Conservation (phyloP, 1,140 invertebrate genomes). For the Odontomachus brunneus region DNA sequence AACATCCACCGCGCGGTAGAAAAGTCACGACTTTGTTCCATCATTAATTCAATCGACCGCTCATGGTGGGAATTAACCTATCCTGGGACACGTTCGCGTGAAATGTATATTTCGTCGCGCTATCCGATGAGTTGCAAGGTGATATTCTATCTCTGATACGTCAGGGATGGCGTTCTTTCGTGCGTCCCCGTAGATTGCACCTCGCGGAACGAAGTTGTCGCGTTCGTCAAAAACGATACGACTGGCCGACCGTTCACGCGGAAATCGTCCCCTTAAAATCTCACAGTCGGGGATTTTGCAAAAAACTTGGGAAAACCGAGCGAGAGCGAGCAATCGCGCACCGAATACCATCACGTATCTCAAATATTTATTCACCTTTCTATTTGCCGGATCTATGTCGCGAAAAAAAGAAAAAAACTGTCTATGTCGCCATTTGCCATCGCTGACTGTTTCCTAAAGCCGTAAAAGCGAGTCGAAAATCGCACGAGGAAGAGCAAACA, state of each 20-base stretch:
- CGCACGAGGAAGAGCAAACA: neutral
- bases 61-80: slow-evolving; percentile 16
- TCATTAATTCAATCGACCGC: slow-evolving; percentile 1
- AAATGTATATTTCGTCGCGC: neutral
- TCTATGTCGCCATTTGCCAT: neutral
- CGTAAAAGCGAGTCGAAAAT: slow-evolving; percentile 7
- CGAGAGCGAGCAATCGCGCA: slow-evolving; percentile 16
- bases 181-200: neutral
- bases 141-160: neutral
- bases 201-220: neutral
- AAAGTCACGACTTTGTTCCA: neutral
- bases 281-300: neutral
- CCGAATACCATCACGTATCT: slow-evolving; percentile 47
- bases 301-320: slow-evolving; percentile 30
- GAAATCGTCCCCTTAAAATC: slow-evolving; percentile 14
- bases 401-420: slow-evolving; percentile 43
- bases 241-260: neutral
- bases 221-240: neutral
- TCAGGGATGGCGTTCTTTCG: neutral
- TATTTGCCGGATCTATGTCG: slow-evolving; percentile 36
- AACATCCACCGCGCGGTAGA: too few species aligned
- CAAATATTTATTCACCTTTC: slow-evolving; percentile 55
- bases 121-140: neutral
- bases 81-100: neutral
- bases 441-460: neutral